Base-by-base conservation (phyloP, 2,113 vertebrate genomes). In the Bucco capensis region DNA sequence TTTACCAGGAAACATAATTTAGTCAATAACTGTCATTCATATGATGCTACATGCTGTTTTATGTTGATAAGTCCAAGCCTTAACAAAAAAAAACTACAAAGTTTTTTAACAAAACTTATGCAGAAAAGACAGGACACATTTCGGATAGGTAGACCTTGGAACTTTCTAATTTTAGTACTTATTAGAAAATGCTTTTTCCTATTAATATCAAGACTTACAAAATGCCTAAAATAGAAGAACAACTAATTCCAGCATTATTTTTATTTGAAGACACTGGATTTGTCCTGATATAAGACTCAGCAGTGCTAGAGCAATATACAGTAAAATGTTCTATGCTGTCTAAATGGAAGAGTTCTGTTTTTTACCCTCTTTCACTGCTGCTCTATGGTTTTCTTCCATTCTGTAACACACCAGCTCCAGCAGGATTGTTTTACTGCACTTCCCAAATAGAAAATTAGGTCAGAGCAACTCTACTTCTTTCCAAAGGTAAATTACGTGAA, bases 391-490 rank as follows among this genome's bases (percentile, higher is more conserved):
- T 44, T 44, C 24, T 82, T 92, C 38, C 25, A 37, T 27, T 35
- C 44, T 73, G 92, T 57, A 88, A 75, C 81, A 80, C 42, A 71
- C 16, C 65, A 77, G 62, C 86, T 91, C 31, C 66, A 82, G 71
- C 19, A 42, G 50, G 57, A n/a, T 35, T 95, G 40, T 94, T 93
- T 94, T 87, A 88, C 66, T 86, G 73, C n/a, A 24, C 27, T 69
- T 88, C 85, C 67, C 27, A 86, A 90, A 94, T 57, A 84, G 83
- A 94, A 97, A 96, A 94, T 86, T 79, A 73, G 62, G 89, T 94
- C 94, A 95, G 86, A 89, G 65, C 25, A 89, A 88, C 94, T 88
- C 54, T 67, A 82, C 62, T 91, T 94, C 82, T 92, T 93, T 81
- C 37, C 78, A 57, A 70, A 90, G 51, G 38, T 65, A 95, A 88